Conservation (phyloP, 2,888 invertebrate species). For the Melitaea athalia region DNA sequence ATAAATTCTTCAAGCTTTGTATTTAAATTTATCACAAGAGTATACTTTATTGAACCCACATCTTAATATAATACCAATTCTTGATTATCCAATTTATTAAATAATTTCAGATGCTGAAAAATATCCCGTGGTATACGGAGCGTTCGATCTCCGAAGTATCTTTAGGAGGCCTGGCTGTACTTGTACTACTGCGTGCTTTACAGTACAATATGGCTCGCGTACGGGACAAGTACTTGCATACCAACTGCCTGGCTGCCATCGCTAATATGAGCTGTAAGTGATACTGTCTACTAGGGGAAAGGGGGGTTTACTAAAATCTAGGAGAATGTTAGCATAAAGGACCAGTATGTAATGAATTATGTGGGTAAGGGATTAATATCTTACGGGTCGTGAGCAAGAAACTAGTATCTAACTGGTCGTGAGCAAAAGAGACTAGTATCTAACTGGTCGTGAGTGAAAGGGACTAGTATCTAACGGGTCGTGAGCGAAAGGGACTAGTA, state of each 20-base stretch:
- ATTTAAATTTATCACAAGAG: not conserved
- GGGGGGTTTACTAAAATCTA: too few relatives aligned
- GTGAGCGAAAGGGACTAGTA: too few relatives aligned
- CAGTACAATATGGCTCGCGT: conserved; percentile 99
- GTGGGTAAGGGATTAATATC: too few relatives aligned
- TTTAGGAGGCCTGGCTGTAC: conserved; percentile 94
- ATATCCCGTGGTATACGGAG: conserved; percentile 96
- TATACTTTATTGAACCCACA: not conserved
- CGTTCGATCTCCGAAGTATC: conserved; percentile 95
- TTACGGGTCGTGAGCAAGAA: too few relatives aligned
- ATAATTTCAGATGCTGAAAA: conserved; percentile 88
- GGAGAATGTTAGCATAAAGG: too few relatives aligned
- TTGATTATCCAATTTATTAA: not conserved
- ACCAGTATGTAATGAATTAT: too few relatives aligned
- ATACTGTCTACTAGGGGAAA: too few relatives aligned
- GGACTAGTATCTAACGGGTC: too few relatives aligned
- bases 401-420: too few relatives aligned
- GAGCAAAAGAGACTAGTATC: too few relatives aligned
- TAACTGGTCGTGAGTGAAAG: too few relatives aligned
- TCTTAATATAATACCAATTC: not conserved
- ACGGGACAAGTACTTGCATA: conserved; percentile 98
- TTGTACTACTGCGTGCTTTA: conserved; percentile 97
- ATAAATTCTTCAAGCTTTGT: too few relatives aligned
- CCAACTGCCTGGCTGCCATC: conserved; percentile 98
- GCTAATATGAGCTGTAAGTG: conserved; percentile 97